Evolutionary conservation across 2,113 vertebrate species (phyloP), one percentile per base, ranked within the genome.

Genomic region (Chrysochloris asiatica): DNA sequence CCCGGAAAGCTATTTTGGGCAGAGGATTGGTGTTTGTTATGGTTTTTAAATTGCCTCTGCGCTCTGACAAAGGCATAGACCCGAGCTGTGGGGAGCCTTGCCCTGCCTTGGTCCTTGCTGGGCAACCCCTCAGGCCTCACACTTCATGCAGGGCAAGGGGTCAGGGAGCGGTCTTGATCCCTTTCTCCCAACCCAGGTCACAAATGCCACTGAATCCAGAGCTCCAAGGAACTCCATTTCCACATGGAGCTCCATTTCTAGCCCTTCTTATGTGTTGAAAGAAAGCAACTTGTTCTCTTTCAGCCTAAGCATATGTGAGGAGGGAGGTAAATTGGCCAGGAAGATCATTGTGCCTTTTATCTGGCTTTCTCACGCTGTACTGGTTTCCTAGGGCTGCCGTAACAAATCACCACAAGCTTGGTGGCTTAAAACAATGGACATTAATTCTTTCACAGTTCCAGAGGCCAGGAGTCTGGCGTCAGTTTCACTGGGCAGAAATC

Each of bases 51-150:
- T n/a, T n/a, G 79, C 48, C 6, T 78, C 54, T 65, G 59, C 69
- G 72, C 61, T 91, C 88, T 91, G 94, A 95, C 76, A 94, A 91
- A 21, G n/a, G 47, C 87, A 36, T 1, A 96, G 96, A 94, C 56
- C 81, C 59, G 95, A 88, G 76, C 93, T 80, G 90, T 13, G 21
- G 79, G 93, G 88, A 33, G 83, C 63, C 85, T 45, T 2, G 6
- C 5, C 47, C 6, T 45, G n/a, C 82, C 43, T 75, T 76, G 59
- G 19, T 17, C 30, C 94, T 97, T 94, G 93, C 93, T 82, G 89
- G 88, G 95, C 94, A 93, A 91, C 67, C 13, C 33, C 24, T 47
- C 69, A 33, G 65, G 79, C 67, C 43, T 88, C 56, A 38, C 30
- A 22, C 45, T n/a, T n/a, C n/a, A n/a, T n/a, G n/a, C n/a, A n/a